Percentiles rank a stretch among this genome's conserved stretches.
Evolutionary conservation across 2,888 invertebrate genomes (phyloP).

Genomic region (Phortica okadai): DNA sequence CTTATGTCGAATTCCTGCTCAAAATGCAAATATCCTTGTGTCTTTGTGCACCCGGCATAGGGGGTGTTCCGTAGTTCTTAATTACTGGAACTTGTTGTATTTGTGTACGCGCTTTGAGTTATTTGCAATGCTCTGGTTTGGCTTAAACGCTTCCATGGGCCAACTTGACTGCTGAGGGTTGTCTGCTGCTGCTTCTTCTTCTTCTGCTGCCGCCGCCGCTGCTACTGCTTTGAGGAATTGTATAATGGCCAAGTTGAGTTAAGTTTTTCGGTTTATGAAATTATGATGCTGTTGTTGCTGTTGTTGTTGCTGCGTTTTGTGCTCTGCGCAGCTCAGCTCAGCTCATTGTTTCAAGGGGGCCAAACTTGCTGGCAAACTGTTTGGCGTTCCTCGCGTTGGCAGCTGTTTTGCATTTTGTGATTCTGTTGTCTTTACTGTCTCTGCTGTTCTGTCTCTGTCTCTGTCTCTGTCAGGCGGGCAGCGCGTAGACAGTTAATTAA

Average conservation of each 20-base stretch:
- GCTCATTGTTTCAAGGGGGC: not conserved
- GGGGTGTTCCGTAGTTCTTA: too few relatives aligned
- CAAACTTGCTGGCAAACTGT: not conserved
- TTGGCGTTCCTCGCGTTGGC: not conserved
- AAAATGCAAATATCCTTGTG: too few relatives aligned
- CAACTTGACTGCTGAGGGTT: not conserved
- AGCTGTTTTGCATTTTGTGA: not conserved
- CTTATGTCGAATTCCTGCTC: too few relatives aligned
- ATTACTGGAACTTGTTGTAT: too few relatives aligned
- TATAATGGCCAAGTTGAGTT: too few relatives aligned
- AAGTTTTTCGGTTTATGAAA: too few relatives aligned
- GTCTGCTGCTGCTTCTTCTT: not conserved
- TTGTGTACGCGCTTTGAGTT: not conserved
- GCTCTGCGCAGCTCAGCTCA: not conserved
- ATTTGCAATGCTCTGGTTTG: not conserved
- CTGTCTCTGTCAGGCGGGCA: not conserved
- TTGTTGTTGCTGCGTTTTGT: not conserved
- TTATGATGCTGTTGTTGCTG: too few relatives aligned
- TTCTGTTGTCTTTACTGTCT: not conserved
- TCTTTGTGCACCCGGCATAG: too few relatives aligned
- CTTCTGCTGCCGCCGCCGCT: not conserved
- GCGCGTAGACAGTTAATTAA: slow-evolving; percentile 30
- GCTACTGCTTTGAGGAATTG: not conserved
- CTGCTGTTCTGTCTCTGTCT: not conserved
- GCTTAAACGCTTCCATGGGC: not conserved